Conservation (phyloP, 2,113 vertebrate genomes). For the Poicephalus meyeri region DNA sequence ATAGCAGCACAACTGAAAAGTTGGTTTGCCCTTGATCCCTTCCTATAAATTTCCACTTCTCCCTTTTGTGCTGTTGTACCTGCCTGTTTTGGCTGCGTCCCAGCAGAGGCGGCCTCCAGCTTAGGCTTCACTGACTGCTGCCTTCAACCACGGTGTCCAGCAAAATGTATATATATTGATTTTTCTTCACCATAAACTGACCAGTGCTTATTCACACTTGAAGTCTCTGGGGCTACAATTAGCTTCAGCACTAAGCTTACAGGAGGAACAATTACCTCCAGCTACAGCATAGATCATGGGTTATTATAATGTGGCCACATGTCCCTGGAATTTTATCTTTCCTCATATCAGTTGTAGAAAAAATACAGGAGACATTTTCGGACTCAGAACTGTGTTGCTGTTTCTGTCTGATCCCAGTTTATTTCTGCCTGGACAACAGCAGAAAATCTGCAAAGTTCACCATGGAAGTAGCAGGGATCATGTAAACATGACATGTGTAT, state of each 20-base stretch:
- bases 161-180: neutral
- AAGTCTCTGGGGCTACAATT: neutral
- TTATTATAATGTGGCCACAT: neutral
- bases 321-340: neutral
- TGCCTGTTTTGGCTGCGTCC: neutral
- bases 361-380: neutral
- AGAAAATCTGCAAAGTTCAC: neutral
- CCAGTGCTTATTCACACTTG: neutral
- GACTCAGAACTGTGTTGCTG: neutral
- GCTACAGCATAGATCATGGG: neutral
- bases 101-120: neutral
- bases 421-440: neutral
- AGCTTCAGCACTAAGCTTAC: neutral
- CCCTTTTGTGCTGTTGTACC: neutral
- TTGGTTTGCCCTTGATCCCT: neutral
- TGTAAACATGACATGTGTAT: accelerated
- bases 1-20: neutral
- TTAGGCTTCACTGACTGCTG: neutral
- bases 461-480: neutral
- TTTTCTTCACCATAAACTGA: neutral
- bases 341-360: neutral
- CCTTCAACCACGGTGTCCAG: neutral
- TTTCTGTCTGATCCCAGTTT: neutral
- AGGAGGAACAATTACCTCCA: neutral
- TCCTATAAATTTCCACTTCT: neutral